Percentiles rank a stretch among this genome's conserved stretches.
phyloP scores from a whole-genome alignment of 2,797 vertebrate genomes.

The Lepidocolaptes lacrymiger region DNA sequence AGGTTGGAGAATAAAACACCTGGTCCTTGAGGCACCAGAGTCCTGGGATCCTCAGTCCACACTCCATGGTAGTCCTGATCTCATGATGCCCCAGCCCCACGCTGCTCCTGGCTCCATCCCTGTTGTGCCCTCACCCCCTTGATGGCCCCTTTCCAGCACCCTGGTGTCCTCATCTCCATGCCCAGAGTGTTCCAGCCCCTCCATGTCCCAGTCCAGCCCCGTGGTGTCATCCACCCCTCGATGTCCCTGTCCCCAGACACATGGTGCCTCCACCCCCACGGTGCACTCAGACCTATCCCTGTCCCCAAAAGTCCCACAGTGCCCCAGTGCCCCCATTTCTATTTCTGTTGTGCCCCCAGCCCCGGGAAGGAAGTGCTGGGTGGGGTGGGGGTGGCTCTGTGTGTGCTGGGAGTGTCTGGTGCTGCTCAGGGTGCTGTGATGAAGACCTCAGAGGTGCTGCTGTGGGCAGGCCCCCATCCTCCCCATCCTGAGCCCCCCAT shows the following conservation, averaged over 20 bases:
- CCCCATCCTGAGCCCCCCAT: no score
- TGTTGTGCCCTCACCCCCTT: accelerated
- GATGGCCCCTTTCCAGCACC: background rate
- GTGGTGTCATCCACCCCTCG: background rate
- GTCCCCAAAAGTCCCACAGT: background rate
- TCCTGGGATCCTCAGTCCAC: background rate
- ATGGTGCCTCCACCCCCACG: accelerated
- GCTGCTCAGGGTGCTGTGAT: background rate
- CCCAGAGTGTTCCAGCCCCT: background rate
- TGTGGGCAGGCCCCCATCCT: background rate
- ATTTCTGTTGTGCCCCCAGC: background rate
- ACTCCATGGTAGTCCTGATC: accelerated
- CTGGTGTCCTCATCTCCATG: background rate
- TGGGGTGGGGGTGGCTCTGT: background rate
- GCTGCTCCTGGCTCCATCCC: background rate
- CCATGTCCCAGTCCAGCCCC: background rate
- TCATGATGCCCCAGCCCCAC: background rate
- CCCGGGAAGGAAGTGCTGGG: background rate
- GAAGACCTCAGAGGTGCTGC: background rate
- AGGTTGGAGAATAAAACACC: background rate
- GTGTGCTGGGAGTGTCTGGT: background rate
- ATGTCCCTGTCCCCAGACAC: background rate
- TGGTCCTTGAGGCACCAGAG: accelerated
- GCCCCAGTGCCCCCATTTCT: background rate
- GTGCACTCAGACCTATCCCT: background rate